Base-by-base conservation (phyloP, 2,888 invertebrate species). In the Calephelis perditalis region DNA sequence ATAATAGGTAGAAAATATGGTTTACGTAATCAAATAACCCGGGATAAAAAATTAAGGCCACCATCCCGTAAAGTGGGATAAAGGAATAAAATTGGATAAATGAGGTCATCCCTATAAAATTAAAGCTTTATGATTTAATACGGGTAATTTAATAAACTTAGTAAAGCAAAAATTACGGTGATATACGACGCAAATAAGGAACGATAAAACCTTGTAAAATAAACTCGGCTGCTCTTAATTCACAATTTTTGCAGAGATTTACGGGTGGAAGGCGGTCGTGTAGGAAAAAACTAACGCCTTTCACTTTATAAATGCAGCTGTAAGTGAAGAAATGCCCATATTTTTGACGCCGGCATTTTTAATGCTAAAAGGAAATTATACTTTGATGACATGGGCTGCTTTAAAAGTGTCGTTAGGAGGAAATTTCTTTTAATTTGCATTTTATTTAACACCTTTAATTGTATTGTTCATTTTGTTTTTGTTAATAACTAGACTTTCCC, bases 241-340 rank as follows among this genome's bases (percentile, higher is more conserved):
- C 37, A 56, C 56, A 56, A 52, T 56, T 56, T 56, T 56, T 56
- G 37, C 43, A 12, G 56, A 56, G 56, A 56, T 56, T 56, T 56
- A 56, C 37, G 56, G 37, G 52, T 52, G 52, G 52, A 49, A 7
- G 52, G 52, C 52, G 52, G 52, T 52, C 52, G 52, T 52, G 52
- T 35, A 36, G 52, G 52, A 52, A 52, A 52, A 52, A 52, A 52
- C 26, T 26, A 12, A 52, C 49, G 49, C 49, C 49, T 52, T 52
- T 52, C 49, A 52, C 49, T 52, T 52, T 35, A 26, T 40, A 40
- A 40, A 40, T 52, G 49, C 49, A 52, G 49, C 26, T 52, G 10
- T 35, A 52, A 52, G 52, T 52, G 6, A 52, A 52, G 52, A 11
- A 35, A 52, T 52, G 52, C 35, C 52, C 52, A 35, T 26, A 35